Percentiles rank a stretch among this genome's conserved stretches.
These are phyloP conservation scores for Mythimna lalbum DNA, from an alignment of 2,888 invertebrate genomes.

Conservation along the genomic window DNA sequence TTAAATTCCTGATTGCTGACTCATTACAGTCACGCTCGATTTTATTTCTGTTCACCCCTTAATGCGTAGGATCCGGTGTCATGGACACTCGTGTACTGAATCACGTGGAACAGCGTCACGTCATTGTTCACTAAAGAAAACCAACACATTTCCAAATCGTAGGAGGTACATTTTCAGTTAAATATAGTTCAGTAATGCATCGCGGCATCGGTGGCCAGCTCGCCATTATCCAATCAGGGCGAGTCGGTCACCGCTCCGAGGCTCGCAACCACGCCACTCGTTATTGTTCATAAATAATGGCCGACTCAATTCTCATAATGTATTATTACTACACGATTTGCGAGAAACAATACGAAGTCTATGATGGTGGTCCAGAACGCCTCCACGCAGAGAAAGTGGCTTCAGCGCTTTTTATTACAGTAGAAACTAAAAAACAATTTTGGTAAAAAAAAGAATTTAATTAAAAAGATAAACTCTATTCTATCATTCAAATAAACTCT, in stretches of 20 bases:
- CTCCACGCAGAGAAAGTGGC: conserved; percentile 18
- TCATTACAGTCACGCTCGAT: conserved; percentile 1
- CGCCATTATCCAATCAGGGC: conserved; percentile 81
- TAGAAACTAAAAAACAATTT: not conserved
- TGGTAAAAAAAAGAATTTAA: not conserved
- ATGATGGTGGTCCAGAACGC: conserved; percentile 48
- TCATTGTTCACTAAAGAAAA: conserved; percentile 37
- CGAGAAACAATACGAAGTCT: conserved; percentile 46
- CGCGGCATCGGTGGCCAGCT: conserved; percentile 53
- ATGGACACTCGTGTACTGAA: conserved; percentile 26
- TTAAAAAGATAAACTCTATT: not conserved
- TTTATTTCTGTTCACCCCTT: conserved; percentile 25
- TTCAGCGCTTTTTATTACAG: conserved; percentile 2
- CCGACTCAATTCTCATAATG: conserved; percentile 58
- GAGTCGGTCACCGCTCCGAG: conserved; percentile 78
- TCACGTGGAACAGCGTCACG: conserved; percentile 45
- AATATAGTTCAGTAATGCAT: conserved; percentile 71
- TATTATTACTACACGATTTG: conserved; percentile 66
- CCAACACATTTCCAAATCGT: conserved; percentile 48
- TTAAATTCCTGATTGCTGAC: conserved; percentile 19
- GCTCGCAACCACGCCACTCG: conserved; percentile 64
- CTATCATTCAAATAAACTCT: too few species aligned
- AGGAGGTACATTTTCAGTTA: conserved; percentile 69
- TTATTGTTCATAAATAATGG: conserved; percentile 77
- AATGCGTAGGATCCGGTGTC: conserved; percentile 40